These are phyloP conservation scores for Seira sanloemensis DNA, from an alignment of 2,888 invertebrate species.

Conservation along the genomic window DNA sequence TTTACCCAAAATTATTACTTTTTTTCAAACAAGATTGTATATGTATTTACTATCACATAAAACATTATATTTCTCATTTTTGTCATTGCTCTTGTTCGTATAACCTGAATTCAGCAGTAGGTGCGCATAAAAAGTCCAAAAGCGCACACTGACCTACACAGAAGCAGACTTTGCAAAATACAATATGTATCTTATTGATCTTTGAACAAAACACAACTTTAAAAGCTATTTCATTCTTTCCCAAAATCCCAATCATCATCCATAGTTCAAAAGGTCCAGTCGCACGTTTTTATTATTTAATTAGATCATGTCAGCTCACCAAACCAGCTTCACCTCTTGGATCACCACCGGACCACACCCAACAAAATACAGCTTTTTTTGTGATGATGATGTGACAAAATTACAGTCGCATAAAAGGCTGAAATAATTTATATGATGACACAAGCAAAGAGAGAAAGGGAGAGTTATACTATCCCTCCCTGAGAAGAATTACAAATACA, in stretches of 20 bases:
- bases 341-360: neutral
- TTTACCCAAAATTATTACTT: too few species aligned
- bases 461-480: neutral
- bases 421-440: neutral
- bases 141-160: too few species aligned
- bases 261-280: neutral
- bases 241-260: neutral
- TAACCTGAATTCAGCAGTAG: too few species aligned
- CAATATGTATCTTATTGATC: too few species aligned
- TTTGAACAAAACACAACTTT: too few species aligned
- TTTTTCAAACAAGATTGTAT: too few species aligned
- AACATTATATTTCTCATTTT: too few species aligned
- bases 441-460: neutral
- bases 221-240: neutral
- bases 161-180: too few species aligned
- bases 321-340: neutral
- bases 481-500: neutral
- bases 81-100: too few species aligned
- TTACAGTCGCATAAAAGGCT: neutral
- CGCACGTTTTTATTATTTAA: neutral
- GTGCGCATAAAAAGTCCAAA: too few species aligned
- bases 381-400: neutral
- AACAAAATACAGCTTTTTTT: neutral
- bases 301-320: too few species aligned
- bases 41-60: too few species aligned